Percentiles rank a stretch among this genome's conserved stretches.
Evolutionary conservation across 1,140 invertebrate species (phyloP).

Genomic region (Phymastichus coffea): DNA sequence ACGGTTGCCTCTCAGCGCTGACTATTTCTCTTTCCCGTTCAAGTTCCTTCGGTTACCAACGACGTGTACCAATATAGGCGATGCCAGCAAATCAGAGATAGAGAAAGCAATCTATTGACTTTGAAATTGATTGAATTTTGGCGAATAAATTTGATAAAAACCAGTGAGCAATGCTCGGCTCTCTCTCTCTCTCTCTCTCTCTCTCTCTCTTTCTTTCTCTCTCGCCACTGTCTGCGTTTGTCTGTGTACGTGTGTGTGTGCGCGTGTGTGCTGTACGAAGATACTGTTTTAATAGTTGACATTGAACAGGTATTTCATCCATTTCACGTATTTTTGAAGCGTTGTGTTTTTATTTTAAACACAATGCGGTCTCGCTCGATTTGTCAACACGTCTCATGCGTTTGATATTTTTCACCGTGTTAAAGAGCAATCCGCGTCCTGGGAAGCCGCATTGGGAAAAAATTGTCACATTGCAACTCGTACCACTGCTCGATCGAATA

Average conservation of each 20-base stretch:
- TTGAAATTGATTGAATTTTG: constrained; percentile 25
- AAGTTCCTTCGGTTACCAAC: not conserved
- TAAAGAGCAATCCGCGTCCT: too few relatives aligned
- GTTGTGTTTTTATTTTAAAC: constrained; percentile 15
- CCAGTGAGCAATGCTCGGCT: not conserved
- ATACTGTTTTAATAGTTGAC: constrained; percentile 23
- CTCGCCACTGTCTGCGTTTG: too few relatives aligned
- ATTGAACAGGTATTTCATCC: constrained; percentile 15
- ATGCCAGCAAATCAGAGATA: constrained; percentile 10
- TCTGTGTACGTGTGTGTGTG: not conserved
- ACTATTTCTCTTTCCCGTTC: not conserved
- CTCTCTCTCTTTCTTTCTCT: too few relatives aligned
- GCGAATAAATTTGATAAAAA: constrained; percentile 27
- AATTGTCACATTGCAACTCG: too few relatives aligned
- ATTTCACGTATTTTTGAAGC: constrained; percentile 3
- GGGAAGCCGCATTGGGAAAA: too few relatives aligned
- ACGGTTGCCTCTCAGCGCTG: not conserved
- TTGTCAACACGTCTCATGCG: not conserved
- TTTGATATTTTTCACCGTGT: not conserved
- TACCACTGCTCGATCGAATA: too few relatives aligned
- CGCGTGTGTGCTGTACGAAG: not conserved
- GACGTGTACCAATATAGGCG: not conserved
- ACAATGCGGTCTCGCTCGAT: not conserved
- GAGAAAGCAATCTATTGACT: constrained; percentile 25
- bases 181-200: too few relatives aligned